Conservation (phyloP, 2,888 invertebrate species). For the Hirtodrosophila histrioides region DNA sequence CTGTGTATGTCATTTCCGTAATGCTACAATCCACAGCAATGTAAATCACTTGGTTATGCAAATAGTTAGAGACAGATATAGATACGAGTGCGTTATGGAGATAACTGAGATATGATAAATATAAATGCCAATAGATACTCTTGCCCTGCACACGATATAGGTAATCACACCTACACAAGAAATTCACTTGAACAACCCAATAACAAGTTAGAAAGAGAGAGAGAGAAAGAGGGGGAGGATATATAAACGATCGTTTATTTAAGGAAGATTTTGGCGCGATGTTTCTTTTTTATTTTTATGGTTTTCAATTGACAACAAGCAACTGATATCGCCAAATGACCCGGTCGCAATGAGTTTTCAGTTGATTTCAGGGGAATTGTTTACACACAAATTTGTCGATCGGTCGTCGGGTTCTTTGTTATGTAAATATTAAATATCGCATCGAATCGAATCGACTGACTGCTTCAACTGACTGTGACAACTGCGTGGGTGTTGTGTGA, state of each 20-base stretch:
- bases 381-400: constrained; percentile 51
- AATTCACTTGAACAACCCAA: constrained; percentile 74
- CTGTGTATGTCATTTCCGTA: constrained; percentile 53
- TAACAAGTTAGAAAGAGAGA: constrained; percentile 31
- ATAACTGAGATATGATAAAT: constrained; percentile 30
- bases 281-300: constrained; percentile 29
- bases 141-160: constrained; percentile 5
- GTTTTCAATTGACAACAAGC: constrained; percentile 7
- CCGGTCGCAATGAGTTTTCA: constrained; percentile 9
- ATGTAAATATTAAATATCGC: constrained; percentile 58
- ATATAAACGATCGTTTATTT: constrained; percentile 44
- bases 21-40: constrained; percentile 44
- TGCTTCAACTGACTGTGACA: constrained; percentile 36
- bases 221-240: constrained; percentile 9
- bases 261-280: constrained; percentile 71
- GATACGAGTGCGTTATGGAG: constrained; percentile 4
- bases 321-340: constrained; percentile 57
- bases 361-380: constrained; percentile 56
- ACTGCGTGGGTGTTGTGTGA: constrained; percentile 72
- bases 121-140: constrained; percentile 29
- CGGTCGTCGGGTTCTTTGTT: constrained; percentile 37
- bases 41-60: constrained; percentile 74
- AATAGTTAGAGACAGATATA: constrained; percentile 38
- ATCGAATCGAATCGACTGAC: constrained; percentile 29
- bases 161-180: constrained; percentile 58